Percentiles rank a stretch among this genome's conserved stretches.
phyloP scores from a whole-genome alignment of 2,888 invertebrate genomes.

The Osmoderma eremita region DNA sequence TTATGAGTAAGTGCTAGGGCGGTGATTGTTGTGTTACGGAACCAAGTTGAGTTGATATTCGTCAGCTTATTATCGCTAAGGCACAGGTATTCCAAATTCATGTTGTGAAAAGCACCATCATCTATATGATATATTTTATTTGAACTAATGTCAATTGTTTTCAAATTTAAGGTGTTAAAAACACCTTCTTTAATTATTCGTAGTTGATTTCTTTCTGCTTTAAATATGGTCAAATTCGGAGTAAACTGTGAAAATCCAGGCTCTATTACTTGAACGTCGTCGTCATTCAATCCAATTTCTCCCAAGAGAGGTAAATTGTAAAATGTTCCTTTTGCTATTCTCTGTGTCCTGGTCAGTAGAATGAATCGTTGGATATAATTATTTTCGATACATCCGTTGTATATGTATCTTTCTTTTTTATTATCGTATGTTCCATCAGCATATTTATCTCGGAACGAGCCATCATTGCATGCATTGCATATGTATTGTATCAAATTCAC shows the following conservation, averaged over 20 bases:
- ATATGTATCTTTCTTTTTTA: not conserved
- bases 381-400: conserved; percentile 6
- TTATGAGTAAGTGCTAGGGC: conserved; percentile 6
- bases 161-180: conserved; percentile 3
- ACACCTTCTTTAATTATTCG: not conserved
- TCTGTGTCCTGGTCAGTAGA: not conserved
- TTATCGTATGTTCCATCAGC: not conserved
- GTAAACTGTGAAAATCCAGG: not conserved
- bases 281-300: conserved; percentile 12
- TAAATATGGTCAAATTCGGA: not conserved
- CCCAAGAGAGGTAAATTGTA: not conserved
- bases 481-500: too few species aligned
- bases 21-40: not conserved
- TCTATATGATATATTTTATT: conserved; percentile 10
- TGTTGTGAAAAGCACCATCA: conserved; percentile 1
- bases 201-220: conserved; percentile 6
- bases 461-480: too few species aligned
- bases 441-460: too few species aligned
- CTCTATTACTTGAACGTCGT: not conserved
- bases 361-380: not conserved
- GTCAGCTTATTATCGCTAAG: conserved; percentile 13
- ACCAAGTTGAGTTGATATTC: conserved; percentile 16
- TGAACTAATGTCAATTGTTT: not conserved
- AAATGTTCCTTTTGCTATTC: conserved; percentile 13
- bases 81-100: conserved; percentile 8